Percentiles rank a stretch among this genome's conserved stretches.
phyloP scores from a whole-genome alignment of 2,113 vertebrate genomes.

The Brachypodius melanocephalos region DNA sequence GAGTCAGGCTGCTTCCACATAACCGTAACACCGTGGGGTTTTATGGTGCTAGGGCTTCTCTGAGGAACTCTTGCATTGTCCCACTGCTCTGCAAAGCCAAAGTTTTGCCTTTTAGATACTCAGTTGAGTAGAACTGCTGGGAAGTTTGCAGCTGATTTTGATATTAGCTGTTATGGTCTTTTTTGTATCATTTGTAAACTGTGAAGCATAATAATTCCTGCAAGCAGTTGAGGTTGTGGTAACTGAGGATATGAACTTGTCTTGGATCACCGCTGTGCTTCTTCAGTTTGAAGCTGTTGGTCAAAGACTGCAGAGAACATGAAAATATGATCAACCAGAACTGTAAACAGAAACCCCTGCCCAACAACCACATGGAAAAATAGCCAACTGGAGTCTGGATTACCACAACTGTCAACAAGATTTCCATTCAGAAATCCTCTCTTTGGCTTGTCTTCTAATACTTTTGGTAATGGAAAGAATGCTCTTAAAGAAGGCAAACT shows the following conservation, averaged over 20 bases:
- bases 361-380: conserved; percentile 3
- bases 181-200: not conserved
- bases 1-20: not conserved
- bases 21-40: accelerated
- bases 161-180: not conserved
- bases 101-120: not conserved
- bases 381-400: not conserved
- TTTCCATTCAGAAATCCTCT: conserved; percentile 61
- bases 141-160: not conserved
- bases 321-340: conserved; percentile 32
- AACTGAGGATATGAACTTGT: not conserved
- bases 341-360: conserved; percentile 19
- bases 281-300: not conserved
- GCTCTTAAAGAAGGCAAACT: conserved; percentile 19
- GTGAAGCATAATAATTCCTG: not conserved
- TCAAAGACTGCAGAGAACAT: not conserved
- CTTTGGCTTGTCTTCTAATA: conserved; percentile 14
- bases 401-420: conserved; percentile 46
- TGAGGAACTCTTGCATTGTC: not conserved
- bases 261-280: not conserved
- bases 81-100: not conserved
- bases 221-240: not conserved
- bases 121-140: not conserved
- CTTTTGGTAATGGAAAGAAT: conserved; percentile 42
- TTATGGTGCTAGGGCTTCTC: not conserved